Conservation (phyloP, 1,140 invertebrate species). For the Atta texana region DNA sequence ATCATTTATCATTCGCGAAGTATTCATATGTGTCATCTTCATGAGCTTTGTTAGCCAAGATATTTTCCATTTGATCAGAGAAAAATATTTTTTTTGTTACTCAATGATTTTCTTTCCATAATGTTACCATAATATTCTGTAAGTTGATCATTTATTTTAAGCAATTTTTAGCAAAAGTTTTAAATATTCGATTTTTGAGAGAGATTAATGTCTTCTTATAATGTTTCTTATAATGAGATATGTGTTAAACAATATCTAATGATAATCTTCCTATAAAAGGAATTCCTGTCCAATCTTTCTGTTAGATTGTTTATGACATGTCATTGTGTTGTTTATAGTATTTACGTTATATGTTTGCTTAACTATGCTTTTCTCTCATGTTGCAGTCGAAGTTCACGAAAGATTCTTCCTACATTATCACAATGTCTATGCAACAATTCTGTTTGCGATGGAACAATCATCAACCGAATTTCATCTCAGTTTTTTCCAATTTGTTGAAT, state of each 20-base stretch:
- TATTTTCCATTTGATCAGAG: not conserved
- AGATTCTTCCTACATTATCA: not conserved
- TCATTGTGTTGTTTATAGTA: not conserved
- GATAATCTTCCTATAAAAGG: not conserved
- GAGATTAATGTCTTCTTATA: not conserved
- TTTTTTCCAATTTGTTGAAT: conserved; percentile 92
- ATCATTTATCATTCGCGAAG: too few relatives aligned
- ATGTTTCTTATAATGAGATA: not conserved
- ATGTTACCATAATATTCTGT: not conserved
- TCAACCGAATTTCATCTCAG: conserved; percentile 95
- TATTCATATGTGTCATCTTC: not conserved
- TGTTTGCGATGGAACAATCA: conserved; percentile 96
- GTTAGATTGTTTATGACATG: not conserved
- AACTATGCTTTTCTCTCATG: not conserved
- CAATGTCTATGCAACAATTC: conserved; percentile 93
- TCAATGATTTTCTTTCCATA: not conserved
- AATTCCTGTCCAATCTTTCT: too few relatives aligned
- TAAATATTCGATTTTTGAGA: not conserved
- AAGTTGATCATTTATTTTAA: not conserved
- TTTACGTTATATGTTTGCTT: not conserved
- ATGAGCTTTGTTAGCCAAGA: not conserved
- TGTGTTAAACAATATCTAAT: not conserved
- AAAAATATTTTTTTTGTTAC: not conserved
- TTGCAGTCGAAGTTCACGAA: conserved; percentile 30
- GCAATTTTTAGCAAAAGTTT: not conserved